Conservation (phyloP, 2,113 vertebrate species). For the Calcarius ornatus region DNA sequence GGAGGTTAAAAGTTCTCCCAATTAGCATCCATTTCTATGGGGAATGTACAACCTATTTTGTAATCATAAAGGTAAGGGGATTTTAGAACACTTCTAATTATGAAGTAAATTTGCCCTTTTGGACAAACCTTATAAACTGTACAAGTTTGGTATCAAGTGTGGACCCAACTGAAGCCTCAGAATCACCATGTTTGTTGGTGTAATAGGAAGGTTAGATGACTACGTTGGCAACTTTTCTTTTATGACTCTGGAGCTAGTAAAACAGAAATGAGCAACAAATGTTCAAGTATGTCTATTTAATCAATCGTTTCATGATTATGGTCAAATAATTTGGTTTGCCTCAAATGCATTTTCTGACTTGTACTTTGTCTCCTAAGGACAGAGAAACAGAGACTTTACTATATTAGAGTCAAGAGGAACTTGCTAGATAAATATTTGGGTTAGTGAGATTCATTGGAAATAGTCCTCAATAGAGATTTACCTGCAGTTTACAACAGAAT, state of each 20-base stretch:
- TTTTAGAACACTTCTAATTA: constrained; percentile 7
- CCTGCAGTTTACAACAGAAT: neutral
- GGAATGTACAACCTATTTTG: neutral
- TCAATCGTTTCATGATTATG: neutral
- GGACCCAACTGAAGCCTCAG: neutral
- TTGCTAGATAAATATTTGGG: neutral
- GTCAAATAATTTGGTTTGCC: neutral
- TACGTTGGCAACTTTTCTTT: neutral
- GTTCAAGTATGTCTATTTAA: neutral
- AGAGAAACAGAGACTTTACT: neutral
- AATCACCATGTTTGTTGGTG: neutral
- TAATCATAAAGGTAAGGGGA: neutral
- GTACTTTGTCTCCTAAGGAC: neutral
- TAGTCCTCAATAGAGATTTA: neutral
- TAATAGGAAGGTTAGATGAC: neutral
- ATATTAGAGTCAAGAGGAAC: neutral
- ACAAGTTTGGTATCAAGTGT: neutral
- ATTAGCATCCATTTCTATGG: constrained; percentile 31
- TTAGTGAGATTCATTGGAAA: neutral
- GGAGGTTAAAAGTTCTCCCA: constrained; percentile 31
- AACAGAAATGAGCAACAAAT: neutral
- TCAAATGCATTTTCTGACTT: neutral
- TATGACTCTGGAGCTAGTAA: neutral
- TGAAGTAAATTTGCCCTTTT: neutral
- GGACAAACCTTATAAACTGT: neutral